Base-by-base conservation (phyloP, 2,797 vertebrate genomes). In the Sebastiscus tertius region DNA sequence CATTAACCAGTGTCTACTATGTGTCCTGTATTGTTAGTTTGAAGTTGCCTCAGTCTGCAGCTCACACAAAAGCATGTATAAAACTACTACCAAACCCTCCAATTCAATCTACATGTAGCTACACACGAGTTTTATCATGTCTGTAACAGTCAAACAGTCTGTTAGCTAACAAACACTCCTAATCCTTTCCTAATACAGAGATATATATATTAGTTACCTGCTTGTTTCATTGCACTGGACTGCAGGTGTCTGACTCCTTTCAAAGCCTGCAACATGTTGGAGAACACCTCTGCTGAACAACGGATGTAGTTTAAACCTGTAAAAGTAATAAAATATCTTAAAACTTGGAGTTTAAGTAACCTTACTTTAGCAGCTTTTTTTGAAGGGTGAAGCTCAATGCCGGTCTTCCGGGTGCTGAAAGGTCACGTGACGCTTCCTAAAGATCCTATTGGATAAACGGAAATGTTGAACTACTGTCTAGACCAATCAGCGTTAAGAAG, bases 191-290 rank as follows among this genome's bases (percentile, higher is more conserved):
- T 3, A 8, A 39, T 2, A 31, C 3, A 31, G 14, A 7, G 3
- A 14, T 12, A 36, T 33, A 33, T 2, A 26, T 3, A 24, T 16
- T 8, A 22, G 58, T 55, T 87, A 96, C 96, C 94, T 77, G 92
- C 63, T 77, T 89, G 94, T 81, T 88, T 95, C 79, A 93, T 36
- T 2, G 90, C 8, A 8, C 66, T 59, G 61, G 87, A 58, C 14
- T 91, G 91, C 18, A 95, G 55, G 14, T 92, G 77, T 87, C 94
- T 93, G 63, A 91, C 77, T 67, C 89, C 77, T 87, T 90, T 95
- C 61, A 95, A 56, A 39, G 87, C 79, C 29, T 88, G 87, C 5
- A 95, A 87, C 91, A 94, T 94, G 20, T 13, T 77, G 4, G 27
- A 61, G 1, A 59, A 67, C 5, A 34, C 0, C 5, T 33, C 33